Evolutionary conservation across 2,113 vertebrate genomes (phyloP).

Genomic region (Holacanthus passer): DNA sequence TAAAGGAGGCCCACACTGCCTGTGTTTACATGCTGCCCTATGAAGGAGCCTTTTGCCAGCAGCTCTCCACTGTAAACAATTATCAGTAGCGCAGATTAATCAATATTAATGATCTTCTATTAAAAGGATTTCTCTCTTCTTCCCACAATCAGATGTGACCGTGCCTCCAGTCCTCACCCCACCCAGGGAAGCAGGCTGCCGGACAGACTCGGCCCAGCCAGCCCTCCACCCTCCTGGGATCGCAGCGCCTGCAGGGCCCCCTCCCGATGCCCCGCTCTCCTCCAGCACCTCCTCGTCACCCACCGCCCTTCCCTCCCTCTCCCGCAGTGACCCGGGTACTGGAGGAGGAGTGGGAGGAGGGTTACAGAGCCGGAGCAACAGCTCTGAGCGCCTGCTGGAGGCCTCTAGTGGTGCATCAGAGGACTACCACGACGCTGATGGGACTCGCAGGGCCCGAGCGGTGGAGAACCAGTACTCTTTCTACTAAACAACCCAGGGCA

Average conservation of each 20-base stretch:
- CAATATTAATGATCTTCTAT: constrained; percentile 17
- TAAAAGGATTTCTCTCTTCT: constrained; percentile 30
- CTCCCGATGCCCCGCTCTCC: constrained; percentile 72
- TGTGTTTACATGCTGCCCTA: constrained; percentile 58
- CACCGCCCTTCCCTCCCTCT: constrained; percentile 76
- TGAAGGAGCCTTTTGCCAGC: constrained; percentile 54
- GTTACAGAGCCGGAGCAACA: constrained; percentile 90
- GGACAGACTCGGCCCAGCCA: constrained; percentile 83
- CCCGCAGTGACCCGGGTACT: constrained; percentile 79
- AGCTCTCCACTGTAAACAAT: constrained; percentile 9
- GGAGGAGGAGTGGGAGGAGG: constrained; percentile 77
- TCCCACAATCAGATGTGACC: constrained; percentile 75
- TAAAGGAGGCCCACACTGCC: constrained; percentile 52
- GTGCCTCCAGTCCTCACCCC: constrained; percentile 75
- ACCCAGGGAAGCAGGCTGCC: constrained; percentile 83
- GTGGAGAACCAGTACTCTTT: constrained; percentile 99
- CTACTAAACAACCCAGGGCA: constrained; percentile 85
- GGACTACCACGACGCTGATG: constrained; percentile 91
- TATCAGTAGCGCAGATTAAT: constrained; percentile 30
- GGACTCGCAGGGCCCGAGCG: constrained; percentile 88
- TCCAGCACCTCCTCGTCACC: constrained; percentile 85
- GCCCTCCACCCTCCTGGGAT: constrained; percentile 86
- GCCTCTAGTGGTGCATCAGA: constrained; percentile 81
- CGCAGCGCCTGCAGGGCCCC: constrained; percentile 58
- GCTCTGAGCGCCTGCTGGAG: constrained; percentile 90